These are phyloP conservation scores for Tortrix viridana DNA, from an alignment of 2,888 invertebrate species.

Conservation along the genomic window DNA sequence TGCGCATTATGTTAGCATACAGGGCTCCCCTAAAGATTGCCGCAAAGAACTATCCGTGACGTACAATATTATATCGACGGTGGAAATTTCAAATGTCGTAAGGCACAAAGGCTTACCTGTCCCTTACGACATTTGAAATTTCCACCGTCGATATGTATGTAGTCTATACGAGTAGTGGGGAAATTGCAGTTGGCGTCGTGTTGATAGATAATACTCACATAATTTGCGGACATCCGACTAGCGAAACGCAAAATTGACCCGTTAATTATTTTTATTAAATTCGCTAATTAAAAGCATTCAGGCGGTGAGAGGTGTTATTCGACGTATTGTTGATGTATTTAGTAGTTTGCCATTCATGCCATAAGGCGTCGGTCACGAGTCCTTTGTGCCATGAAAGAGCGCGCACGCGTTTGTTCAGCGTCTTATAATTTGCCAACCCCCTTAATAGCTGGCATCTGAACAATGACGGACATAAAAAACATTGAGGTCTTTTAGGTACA, in stretches of 20 bases:
- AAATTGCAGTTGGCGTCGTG: too few species aligned
- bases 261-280: constrained; percentile 14
- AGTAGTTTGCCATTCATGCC: constrained; percentile 44
- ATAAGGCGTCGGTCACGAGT: constrained; percentile 61
- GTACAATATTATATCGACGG: too few species aligned
- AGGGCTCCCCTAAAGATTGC: too few species aligned
- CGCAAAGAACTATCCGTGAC: too few species aligned
- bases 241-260: neutral
- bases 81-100: too few species aligned
- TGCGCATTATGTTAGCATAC: too few species aligned
- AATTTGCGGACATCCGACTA: neutral
- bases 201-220: neutral
- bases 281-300: constrained; percentile 38
- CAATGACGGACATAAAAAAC: constrained; percentile 38
- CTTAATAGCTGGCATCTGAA: constrained; percentile 38
- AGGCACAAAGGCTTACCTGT: too few species aligned
- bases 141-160: too few species aligned
- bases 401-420: constrained; percentile 53
- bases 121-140: too few species aligned
- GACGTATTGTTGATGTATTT: constrained; percentile 34
- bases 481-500: constrained; percentile 16
- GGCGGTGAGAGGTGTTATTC: constrained; percentile 37
- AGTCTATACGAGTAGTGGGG: too few species aligned
- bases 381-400: constrained; percentile 54
- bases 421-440: constrained; percentile 39